Conservation (phyloP, 2,113 vertebrate species). For the Cephalopholis sonnerati region DNA sequence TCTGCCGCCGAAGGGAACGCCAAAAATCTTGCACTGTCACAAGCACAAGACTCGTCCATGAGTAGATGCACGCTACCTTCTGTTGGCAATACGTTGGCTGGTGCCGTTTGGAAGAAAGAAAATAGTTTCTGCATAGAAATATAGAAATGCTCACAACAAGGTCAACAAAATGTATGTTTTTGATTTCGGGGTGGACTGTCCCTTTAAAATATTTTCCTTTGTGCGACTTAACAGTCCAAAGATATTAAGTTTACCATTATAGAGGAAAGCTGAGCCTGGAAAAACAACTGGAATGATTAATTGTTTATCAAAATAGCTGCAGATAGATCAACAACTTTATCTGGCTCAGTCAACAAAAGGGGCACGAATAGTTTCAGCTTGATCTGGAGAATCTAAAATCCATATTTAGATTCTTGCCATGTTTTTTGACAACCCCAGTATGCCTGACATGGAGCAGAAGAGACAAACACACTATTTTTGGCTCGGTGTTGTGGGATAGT, state of each 20-base stretch:
- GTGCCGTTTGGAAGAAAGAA: too few species aligned
- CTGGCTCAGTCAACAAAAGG: not conserved
- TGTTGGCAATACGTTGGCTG: too few species aligned
- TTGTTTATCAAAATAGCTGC: not conserved
- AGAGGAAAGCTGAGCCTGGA: not conserved
- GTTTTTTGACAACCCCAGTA: slow-evolving; percentile 32
- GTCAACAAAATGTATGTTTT: too few species aligned
- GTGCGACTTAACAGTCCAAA: not conserved
- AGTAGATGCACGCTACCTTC: too few species aligned
- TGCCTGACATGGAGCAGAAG: slow-evolving; percentile 35
- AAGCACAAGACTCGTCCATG: too few species aligned
- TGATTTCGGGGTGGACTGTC: too few species aligned
- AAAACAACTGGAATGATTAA: not conserved
- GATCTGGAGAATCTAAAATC: slow-evolving; percentile 13
- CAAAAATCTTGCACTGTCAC: too few species aligned
- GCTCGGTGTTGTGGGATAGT: slow-evolving; percentile 34
- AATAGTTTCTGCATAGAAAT: too few species aligned
- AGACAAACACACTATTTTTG: slow-evolving; percentile 63
- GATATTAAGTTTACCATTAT: not conserved
- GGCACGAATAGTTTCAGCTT: not conserved
- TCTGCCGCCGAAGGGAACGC: too few species aligned
- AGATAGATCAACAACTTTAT: not conserved
- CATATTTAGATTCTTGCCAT: slow-evolving; percentile 28
- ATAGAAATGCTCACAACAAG: too few species aligned
- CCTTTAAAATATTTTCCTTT: not conserved